Base-by-base conservation (phyloP, 2,888 invertebrate species). In the Drosophila barbarae region DNA sequence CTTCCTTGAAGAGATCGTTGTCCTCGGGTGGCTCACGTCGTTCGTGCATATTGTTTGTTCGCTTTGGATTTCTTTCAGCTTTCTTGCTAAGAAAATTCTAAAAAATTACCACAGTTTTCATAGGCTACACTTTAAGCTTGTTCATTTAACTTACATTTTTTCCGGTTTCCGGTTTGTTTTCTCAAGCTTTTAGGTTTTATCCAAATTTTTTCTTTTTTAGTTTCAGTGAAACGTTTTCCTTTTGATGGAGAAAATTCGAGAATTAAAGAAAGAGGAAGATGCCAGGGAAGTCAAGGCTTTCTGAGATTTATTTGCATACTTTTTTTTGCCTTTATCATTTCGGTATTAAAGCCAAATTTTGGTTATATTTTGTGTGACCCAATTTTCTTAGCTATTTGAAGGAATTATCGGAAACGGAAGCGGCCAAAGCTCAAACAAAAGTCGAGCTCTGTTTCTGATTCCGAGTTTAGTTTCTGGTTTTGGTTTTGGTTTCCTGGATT, bases 321-420 rank as follows among this genome's bases (percentile, higher is more conserved):
- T 36, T 5, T 10, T 15, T 30, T 28, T 28, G 1, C 7, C 2
- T 8, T 1, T 1, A 12, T 39, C 12, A 7, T 4, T 7, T 13
- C 2, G 23, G 39, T 41, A 23, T 21, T 21, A 13, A 39, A 39
- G 21, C 39, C 21, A 21, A 7, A 21, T 21, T 21, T 21, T 13
- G 12, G 21, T 3, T 18, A 30, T 4, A 23, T 13, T 23, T 23
- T 23, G 13, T 41, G 23, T 23, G 23, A 41, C 41, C 41, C 13
- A 13, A 23, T 23, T 21, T 30, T 30, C 3, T 9, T 30, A 30
- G 9, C 30, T 30, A 10, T 9, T 36, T 7, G 15, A 18, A 3
- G 73, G 74, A 73, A 6, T 76, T 74, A 61, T 82, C 69, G 72
- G 77, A 83, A 78, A 63, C 83, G 77, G 80, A 83, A 82, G 71